Evolutionary conservation across 2,113 vertebrate species (phyloP).

Genomic region (Pangasianodon gigas): DNA sequence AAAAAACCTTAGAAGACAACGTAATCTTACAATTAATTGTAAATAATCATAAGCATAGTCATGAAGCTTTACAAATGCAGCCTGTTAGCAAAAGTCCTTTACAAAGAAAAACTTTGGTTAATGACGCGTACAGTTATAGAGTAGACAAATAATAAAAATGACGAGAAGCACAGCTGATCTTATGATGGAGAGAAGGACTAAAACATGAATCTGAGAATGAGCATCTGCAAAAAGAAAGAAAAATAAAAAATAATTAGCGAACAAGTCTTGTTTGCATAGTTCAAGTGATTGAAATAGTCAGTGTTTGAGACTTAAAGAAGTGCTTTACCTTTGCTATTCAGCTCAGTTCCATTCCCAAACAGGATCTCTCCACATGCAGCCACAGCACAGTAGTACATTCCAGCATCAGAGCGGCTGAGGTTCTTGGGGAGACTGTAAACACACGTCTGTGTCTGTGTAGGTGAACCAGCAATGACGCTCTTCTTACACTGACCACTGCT

Average conservation of each 20-base stretch:
- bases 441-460: slow-evolving; percentile 42
- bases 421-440: slow-evolving; percentile 57
- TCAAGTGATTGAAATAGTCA: not conserved
- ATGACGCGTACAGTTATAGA: not conserved
- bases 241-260: not conserved
- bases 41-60: not conserved
- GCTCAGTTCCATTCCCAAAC: slow-evolving; percentile 55
- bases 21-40: not conserved
- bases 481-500: slow-evolving; percentile 44
- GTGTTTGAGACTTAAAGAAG: not conserved
- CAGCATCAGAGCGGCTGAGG: slow-evolving; percentile 44
- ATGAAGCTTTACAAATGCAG: not conserved
- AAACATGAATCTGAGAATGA: not conserved
- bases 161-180: slow-evolving; percentile 19
- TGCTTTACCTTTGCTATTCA: not conserved
- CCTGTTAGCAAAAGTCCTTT: not conserved
- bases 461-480: not conserved
- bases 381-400: slow-evolving; percentile 57
- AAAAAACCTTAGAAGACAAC: not conserved
- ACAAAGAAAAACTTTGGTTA: not conserved
- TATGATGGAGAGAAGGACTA: slow-evolving; percentile 18
- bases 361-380: slow-evolving; percentile 57
- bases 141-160: not conserved
- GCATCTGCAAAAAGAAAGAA: slow-evolving; percentile 3
- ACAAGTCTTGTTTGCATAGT: not conserved